Base-by-base conservation (phyloP, 2,888 invertebrate species). In the Frankliniella fusca region DNA sequence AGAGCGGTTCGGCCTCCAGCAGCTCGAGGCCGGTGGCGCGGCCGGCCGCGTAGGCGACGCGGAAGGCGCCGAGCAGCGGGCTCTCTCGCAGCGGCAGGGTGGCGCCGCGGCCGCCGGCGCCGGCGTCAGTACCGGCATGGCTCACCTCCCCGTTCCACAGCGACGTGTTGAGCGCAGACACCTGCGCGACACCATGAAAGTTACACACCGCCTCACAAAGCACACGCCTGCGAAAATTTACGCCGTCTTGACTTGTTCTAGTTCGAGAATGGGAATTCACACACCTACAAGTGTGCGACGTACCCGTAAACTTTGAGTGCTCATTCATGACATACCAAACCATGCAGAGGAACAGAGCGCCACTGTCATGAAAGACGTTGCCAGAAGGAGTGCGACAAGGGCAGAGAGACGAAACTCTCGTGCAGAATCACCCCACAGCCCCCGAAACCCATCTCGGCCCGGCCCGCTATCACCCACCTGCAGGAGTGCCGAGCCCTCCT, bases 1-100 rank as follows among this genome's bases (percentile, higher is more conserved):
- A 93, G 0, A 90, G 88, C 0, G 92, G 90, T 85, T 92, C 93
- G 8, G 85, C 82, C 3, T 89, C 88, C 70, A 76, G 70, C 20
- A 54, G 48, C 27, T 82, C 82, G 15, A 83, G 27, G 20, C 20
- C 79, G 18, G 48, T 80, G 48, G 82, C 76, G 15, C 81, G 50
- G 20, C 83, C 83, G 54, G 49, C 82, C 18, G 80, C 54, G 61
- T 82, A 83, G 23, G 81, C 82, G 28, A 83, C 48, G 50, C 76
- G 54, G 80, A 84, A 84, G 38, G 83, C 82, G 18, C 83, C 81
- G 20, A 76, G 49, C 28, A 84, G 82, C 10, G 70, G 70, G 70
- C 70, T 76, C 2, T 76, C 27, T 12, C 27, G 70, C 38, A 38
- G 38, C 38, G 38, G 38, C 38, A 38, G 3, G 70, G 27, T 10